Percentiles rank a stretch among this genome's conserved stretches.
Conservation (phyloP, 2,888 invertebrate genomes). For the Timandra comae region DNA sequence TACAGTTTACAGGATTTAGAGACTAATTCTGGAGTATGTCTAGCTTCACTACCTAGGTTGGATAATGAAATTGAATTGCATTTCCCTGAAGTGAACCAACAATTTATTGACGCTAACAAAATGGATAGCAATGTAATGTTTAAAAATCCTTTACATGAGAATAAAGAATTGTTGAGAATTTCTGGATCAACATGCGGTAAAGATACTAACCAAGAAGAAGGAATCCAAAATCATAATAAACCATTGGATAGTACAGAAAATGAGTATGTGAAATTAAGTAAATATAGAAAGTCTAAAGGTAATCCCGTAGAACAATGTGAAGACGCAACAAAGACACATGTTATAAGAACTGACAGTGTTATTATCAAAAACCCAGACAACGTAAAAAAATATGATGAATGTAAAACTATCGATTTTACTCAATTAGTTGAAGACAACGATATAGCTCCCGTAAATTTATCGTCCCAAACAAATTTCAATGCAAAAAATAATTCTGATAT, state of each 20-base stretch:
- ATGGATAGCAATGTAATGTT: conserved; percentile 32
- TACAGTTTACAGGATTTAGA: conserved; percentile 63
- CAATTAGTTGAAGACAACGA: conserved; percentile 3
- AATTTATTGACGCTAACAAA: conserved; percentile 69
- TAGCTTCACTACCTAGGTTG: conserved; percentile 61
- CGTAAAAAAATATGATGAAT: conserved; percentile 33
- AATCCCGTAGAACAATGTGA: conserved; percentile 24
- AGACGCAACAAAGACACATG: conserved; percentile 23
- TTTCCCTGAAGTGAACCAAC: conserved; percentile 71
- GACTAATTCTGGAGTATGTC: conserved; percentile 60
- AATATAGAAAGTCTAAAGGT: conserved; percentile 53
- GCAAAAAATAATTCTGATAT: conserved; percentile 9
- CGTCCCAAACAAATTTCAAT: conserved; percentile 26
- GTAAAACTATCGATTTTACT: conserved; percentile 8
- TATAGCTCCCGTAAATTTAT: conserved; percentile 35
- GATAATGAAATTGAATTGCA: conserved; percentile 69
- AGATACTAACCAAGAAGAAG: conserved; percentile 5
- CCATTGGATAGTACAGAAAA: conserved; percentile 32
- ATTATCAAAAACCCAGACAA: conserved; percentile 71
- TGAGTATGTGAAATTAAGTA: conserved; percentile 54
- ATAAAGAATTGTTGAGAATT: no score
- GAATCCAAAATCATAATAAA: conserved; percentile 1
- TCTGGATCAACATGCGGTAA: no score
- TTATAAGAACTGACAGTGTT: conserved; percentile 59
- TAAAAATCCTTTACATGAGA: no score